Base-by-base conservation (phyloP, 2,797 vertebrate species). In the Leptoclinus maculatus region DNA sequence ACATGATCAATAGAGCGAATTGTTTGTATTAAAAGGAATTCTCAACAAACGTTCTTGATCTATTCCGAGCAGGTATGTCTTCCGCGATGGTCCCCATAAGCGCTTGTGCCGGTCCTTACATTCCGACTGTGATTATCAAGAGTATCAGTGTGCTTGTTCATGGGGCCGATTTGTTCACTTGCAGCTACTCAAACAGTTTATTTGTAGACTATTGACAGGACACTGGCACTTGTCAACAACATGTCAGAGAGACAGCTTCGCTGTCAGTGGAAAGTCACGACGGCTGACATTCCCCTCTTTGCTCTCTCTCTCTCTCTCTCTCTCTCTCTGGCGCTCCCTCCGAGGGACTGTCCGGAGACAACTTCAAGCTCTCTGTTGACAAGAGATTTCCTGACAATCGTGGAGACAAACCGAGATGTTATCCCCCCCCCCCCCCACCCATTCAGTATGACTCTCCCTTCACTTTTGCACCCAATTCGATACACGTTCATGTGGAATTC, bases 131-230 rank as follows among this genome's bases (percentile, higher is more conserved):
- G 87, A 88, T 91, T 92, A 90, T 92, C 87, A 87, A 87, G 77
- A 86, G 89, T 89, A 91, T 94, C 87, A 83, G 65, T 88, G 86
- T 85, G 83, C 84, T 17, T 82, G 25, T 75, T 78, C 86, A 47
- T 25, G 49, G 65, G 66, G 64, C 73, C 21, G 76, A 71, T 68
- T 63, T 80, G 78, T 27, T n/a, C 88, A 80, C 80, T 70, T 69
- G 74, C 87, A 83, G 87, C 87, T 88, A 72, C 88, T 90, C 89
- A 93, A 93, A 93, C 87, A 74, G 88, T 92, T 92, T 93, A 93
- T 94, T 94, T 93, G 92, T 89, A 87, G 91, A 84, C 87, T 91
- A 90, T 89, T 88, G 92, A 92, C 87, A 88, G 86, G 80, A 86
- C 73, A 74, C 79, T 75, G 84, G 75, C 68, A 62, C 91, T 92